These are phyloP conservation scores for Buteo buteo DNA, from an alignment of 2,113 vertebrate genomes.

Conservation along the genomic window DNA sequence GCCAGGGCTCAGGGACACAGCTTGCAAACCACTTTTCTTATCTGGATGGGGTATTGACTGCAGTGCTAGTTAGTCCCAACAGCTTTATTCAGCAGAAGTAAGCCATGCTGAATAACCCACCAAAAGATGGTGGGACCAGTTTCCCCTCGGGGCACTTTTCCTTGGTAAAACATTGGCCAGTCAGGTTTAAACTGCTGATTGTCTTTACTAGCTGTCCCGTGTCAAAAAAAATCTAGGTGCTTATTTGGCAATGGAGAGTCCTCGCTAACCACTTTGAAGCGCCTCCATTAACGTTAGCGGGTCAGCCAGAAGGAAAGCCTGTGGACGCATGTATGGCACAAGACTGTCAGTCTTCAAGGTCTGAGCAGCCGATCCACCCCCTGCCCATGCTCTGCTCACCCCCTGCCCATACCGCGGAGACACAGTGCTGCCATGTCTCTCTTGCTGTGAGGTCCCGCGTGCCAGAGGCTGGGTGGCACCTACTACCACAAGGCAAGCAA, in stretches of 20 bases:
- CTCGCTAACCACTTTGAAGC: not conserved
- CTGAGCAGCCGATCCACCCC: not conserved
- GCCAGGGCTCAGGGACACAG: not conserved
- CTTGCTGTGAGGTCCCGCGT: rapidly evolving
- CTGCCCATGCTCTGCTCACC: not conserved
- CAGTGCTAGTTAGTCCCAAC: not conserved
- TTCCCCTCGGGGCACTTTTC: not conserved
- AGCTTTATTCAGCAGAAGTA: not conserved
- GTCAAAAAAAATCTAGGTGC: not conserved
- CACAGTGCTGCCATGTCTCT: not conserved
- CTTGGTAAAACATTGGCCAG: not conserved
- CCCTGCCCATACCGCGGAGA: not conserved
- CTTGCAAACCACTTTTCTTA: not conserved
- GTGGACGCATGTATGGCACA: rapidly evolving
- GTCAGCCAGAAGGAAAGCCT: not conserved
- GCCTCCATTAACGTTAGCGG: not conserved
- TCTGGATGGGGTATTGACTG: not conserved
- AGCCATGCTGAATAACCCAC: not conserved
- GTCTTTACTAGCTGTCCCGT: not conserved
- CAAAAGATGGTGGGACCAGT: not conserved
- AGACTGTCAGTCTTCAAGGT: not conserved
- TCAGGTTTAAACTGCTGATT: not conserved
- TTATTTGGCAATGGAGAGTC: not conserved
- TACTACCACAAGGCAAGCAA: not conserved
- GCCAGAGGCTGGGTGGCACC: not conserved